These are phyloP conservation scores for Mus pahari DNA, from an alignment of 2,113 vertebrate genomes.

Conservation along the genomic window DNA sequence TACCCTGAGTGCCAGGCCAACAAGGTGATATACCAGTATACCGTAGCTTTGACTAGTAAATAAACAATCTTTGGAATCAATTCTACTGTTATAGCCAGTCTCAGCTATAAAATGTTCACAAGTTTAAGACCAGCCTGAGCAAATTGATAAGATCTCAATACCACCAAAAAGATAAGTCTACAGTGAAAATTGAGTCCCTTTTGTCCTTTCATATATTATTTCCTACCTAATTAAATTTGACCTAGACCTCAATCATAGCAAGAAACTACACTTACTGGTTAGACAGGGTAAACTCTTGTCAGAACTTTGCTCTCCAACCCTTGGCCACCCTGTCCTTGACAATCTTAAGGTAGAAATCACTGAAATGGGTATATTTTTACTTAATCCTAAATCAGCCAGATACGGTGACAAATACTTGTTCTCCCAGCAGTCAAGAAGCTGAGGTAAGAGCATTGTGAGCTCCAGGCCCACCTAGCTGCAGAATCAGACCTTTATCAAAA, in stretches of 20 bases:
- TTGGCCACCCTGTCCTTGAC: not conserved
- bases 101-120: not conserved
- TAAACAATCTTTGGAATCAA: not conserved
- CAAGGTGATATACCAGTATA: not conserved
- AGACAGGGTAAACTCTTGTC: not conserved
- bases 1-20: not conserved
- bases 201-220: constrained; percentile 17
- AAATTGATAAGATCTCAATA: not conserved
- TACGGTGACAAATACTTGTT: not conserved
- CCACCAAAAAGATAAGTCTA: not conserved
- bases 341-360: not conserved
- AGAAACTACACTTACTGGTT: not conserved
- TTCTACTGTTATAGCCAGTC: not conserved
- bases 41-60: not conserved
- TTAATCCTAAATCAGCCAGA: not conserved
- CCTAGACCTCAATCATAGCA: not conserved
- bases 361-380: not conserved
- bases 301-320: not conserved
- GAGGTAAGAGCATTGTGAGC: not conserved
- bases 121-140: not conserved
- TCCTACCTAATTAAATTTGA: constrained; percentile 24
- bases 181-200: not conserved
- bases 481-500: not conserved
- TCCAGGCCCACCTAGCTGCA: not conserved
- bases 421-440: not conserved